phyloP scores from a whole-genome alignment of 2,797 vertebrate genomes.

The Urosaurus nigricauda region DNA sequence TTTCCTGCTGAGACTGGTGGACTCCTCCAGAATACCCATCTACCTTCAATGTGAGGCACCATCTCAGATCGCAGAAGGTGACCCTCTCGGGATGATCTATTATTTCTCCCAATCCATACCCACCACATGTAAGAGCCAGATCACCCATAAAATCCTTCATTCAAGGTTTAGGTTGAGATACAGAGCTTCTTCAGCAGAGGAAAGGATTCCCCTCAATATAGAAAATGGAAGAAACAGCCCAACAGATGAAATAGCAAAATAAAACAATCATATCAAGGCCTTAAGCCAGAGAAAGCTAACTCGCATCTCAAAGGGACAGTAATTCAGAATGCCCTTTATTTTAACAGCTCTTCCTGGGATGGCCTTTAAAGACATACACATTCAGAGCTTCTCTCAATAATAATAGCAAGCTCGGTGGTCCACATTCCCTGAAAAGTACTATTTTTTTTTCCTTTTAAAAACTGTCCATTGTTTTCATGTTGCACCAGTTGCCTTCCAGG shows the following conservation, averaged over 20 bases:
- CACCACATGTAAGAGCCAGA: background rate
- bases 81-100: too few relatives aligned
- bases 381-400: slow-evolving; percentile 57
- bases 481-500: slow-evolving; percentile 61
- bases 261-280: background rate
- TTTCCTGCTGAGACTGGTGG: too few relatives aligned
- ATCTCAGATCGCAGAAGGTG: too few relatives aligned
- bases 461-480: slow-evolving; percentile 56
- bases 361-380: slow-evolving; percentile 54
- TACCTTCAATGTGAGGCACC: too few relatives aligned
- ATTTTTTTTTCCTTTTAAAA: slow-evolving; percentile 37
- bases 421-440: slow-evolving; percentile 63
- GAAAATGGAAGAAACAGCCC: background rate
- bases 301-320: background rate
- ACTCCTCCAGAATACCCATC: too few relatives aligned
- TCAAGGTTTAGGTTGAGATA: background rate
- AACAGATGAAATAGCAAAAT: background rate
- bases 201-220: background rate
- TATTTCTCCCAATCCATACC: too few relatives aligned
- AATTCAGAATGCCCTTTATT: slow-evolving; percentile 40
- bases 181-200: background rate
- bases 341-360: slow-evolving; percentile 49
- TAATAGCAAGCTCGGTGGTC: slow-evolving; percentile 64
- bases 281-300: background rate
- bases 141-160: background rate